Evolutionary conservation across 2,888 invertebrate genomes (phyloP).

Genomic region (Drosophila antonietae): DNA sequence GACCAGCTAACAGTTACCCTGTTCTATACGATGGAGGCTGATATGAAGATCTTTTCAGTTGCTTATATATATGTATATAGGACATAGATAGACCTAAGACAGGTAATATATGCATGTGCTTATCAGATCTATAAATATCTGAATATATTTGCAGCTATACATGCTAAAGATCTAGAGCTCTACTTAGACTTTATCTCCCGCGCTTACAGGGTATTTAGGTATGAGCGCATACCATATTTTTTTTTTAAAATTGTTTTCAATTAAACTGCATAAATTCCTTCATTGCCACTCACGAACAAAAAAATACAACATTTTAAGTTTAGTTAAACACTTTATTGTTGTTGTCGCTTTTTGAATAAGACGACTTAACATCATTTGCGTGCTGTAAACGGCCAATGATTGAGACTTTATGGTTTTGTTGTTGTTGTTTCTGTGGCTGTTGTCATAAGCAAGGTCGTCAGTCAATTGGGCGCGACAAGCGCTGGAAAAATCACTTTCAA

Average conservation of each 20-base stretch:
- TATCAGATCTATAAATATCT: no score
- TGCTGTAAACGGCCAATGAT: constrained; percentile 51
- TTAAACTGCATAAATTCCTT: constrained; percentile 75
- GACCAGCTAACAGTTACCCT: constrained; percentile 20
- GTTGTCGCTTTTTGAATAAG: constrained; percentile 39
- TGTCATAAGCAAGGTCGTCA: constrained; percentile 47
- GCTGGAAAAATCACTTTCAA: constrained; percentile 33
- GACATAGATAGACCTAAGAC: background rate
- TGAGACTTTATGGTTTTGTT: constrained; percentile 18
- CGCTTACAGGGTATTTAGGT: constrained; percentile 19
- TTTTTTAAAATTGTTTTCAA: constrained; percentile 55
- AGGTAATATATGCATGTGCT: background rate
- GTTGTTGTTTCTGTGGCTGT: constrained; percentile 20
- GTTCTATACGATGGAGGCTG: background rate
- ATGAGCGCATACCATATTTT: background rate
- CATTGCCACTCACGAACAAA: constrained; percentile 56
- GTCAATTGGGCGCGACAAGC: constrained; percentile 48
- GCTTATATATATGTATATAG: background rate
- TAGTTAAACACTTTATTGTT: constrained; percentile 39
- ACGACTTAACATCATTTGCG: constrained; percentile 41
- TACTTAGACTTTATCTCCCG: background rate
- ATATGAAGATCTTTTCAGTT: background rate
- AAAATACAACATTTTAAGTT: constrained; percentile 31
- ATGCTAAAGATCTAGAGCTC: background rate
- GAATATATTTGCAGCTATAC: background rate